These are phyloP conservation scores for Drosophila tropicalis DNA, from an alignment of 1,140 invertebrate genomes.

Conservation along the genomic window DNA sequence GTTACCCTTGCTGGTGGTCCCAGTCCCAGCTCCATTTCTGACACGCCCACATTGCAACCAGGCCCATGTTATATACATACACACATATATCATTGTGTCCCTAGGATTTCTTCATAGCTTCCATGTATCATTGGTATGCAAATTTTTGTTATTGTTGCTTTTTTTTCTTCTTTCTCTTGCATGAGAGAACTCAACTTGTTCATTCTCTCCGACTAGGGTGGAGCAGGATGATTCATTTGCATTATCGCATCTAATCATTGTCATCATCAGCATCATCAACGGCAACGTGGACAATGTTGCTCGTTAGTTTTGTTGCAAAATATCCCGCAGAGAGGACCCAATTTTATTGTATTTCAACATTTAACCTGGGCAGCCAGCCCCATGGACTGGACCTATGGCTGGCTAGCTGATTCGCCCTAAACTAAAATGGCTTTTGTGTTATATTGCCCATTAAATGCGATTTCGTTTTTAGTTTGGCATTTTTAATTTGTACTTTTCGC, in stretches of 20 bases:
- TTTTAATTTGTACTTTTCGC: slow-evolving; percentile 52
- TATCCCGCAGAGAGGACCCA: slow-evolving; percentile 4
- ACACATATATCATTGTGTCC: slow-evolving; percentile 33
- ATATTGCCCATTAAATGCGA: slow-evolving; percentile 44
- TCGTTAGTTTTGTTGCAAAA: slow-evolving; percentile 66
- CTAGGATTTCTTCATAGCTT: slow-evolving; percentile 13
- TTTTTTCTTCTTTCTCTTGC: background rate
- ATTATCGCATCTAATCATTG: slow-evolving; percentile 82
- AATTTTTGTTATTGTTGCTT: slow-evolving; percentile 61
- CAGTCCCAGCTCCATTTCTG: slow-evolving; percentile 45
- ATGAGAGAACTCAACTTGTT: background rate
- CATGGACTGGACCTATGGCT: background rate
- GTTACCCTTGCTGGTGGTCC: slow-evolving; percentile 24
- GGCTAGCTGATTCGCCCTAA: slow-evolving; percentile 5
- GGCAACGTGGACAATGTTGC: slow-evolving; percentile 58
- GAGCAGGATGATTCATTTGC: slow-evolving; percentile 68
- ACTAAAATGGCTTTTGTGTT: slow-evolving; percentile 21
- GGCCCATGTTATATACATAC: background rate
- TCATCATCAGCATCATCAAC: slow-evolving; percentile 67
- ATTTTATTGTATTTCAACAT: slow-evolving; percentile 27
- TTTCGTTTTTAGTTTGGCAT: slow-evolving; percentile 57
- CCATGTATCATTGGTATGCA: slow-evolving; percentile 74
- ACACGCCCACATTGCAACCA: slow-evolving; percentile 59
- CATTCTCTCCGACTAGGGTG: slow-evolving; percentile 10
- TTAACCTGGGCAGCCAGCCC: background rate